Evolutionary conservation across 2,888 invertebrate species (phyloP).

Genomic region (Polyploca ridens): DNA sequence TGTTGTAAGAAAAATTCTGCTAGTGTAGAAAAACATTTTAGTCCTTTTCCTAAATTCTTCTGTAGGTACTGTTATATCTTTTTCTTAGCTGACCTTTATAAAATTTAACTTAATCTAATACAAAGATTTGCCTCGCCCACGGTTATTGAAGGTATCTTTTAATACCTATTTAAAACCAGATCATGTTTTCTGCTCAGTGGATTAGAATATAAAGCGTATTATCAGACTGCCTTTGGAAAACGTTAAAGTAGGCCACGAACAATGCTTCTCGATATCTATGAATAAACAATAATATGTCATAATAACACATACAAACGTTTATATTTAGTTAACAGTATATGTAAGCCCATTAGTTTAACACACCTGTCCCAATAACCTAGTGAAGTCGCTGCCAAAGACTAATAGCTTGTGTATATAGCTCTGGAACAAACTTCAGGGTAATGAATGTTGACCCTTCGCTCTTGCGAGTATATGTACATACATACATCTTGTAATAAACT

Average conservation of each 20-base stretch:
- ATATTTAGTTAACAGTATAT: neutral
- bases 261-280: constrained; percentile 32
- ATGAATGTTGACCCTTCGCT: constrained; percentile 44
- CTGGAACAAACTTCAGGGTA: constrained; percentile 44
- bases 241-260: constrained; percentile 43
- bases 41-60: neutral
- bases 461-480: constrained; percentile 12
- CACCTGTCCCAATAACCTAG: constrained; percentile 60
- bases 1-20: neutral
- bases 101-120: neutral
- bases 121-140: neutral
- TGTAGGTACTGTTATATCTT: neutral
- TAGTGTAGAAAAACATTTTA: neutral
- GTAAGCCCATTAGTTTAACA: constrained; percentile 23
- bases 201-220: constrained; percentile 55
- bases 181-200: constrained; percentile 56
- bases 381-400: constrained; percentile 50
- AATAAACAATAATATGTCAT: constrained; percentile 2
- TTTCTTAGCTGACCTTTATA: neutral
- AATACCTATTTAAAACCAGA: constrained; percentile 38
- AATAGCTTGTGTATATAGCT: constrained; percentile 48
- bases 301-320: neutral
- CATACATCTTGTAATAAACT: constrained; percentile 4
- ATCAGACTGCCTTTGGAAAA: constrained; percentile 39
- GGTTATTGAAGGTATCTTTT: constrained; percentile 18